Conservation (phyloP, 2,888 invertebrate species). For the Amphipoea lucens region DNA sequence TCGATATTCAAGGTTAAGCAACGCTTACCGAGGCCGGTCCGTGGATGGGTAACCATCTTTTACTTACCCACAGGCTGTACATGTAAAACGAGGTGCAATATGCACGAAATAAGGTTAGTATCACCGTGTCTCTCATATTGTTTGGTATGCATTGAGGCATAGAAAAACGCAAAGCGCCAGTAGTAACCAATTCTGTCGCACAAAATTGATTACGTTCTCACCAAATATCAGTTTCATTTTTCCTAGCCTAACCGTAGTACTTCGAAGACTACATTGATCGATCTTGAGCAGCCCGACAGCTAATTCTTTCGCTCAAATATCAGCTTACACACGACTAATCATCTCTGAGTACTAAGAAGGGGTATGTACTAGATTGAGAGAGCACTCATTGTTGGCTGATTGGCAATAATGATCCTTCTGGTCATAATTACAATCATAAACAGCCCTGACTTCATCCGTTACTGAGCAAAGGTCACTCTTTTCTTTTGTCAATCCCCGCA, state of each 20-base stretch:
- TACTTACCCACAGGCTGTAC: no score
- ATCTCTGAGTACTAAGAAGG: slow-evolving; percentile 3
- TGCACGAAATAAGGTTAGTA: no score
- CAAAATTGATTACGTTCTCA: slow-evolving; percentile 42
- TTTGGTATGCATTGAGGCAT: neutral
- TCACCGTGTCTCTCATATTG: neutral
- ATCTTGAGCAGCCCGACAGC: slow-evolving; percentile 37
- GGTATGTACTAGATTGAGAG: neutral
- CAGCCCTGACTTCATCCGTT: neutral
- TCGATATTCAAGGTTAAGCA: neutral
- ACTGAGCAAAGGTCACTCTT: neutral
- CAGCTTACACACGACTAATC: slow-evolving; percentile 31
- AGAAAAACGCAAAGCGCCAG: neutral
- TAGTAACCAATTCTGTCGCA: neutral
- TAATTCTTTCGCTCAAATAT: slow-evolving; percentile 47
- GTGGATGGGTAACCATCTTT: no score
- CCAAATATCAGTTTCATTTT: slow-evolving; percentile 30
- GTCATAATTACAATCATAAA: neutral
- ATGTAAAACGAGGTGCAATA: no score
- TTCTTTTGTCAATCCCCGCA: neutral
- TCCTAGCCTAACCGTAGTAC: slow-evolving; percentile 12
- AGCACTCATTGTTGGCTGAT: neutral
- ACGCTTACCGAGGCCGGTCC: neutral
- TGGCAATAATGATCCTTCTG: neutral
- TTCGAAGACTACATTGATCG: slow-evolving; percentile 43